phyloP scores from a whole-genome alignment of 2,113 vertebrate species.

The Bungarus multicinctus region DNA sequence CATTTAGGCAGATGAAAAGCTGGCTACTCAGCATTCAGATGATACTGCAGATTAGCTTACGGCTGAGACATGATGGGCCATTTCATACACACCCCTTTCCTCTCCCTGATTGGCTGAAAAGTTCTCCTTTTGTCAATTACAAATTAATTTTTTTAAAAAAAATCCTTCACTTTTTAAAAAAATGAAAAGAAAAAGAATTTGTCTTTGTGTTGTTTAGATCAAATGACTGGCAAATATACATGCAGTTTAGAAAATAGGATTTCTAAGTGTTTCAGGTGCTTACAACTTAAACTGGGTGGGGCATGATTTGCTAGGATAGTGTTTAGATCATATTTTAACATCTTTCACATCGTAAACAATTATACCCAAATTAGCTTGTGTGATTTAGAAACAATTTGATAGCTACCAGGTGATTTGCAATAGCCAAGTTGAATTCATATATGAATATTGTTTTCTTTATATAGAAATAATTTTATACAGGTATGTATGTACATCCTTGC shows the following conservation, averaged over 20 bases:
- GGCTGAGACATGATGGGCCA: slow-evolving; percentile 53
- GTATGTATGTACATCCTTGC: slow-evolving; percentile 27
- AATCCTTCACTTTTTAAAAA: background rate
- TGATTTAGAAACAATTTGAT: background rate
- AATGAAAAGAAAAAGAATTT: background rate
- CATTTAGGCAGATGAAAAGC: slow-evolving; percentile 40
- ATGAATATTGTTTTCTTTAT: slow-evolving; percentile 22
- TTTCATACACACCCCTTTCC: background rate
- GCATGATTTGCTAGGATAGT: slow-evolving; percentile 50
- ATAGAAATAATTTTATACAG: slow-evolving; percentile 41
- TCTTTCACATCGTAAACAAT: background rate
- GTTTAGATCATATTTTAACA: slow-evolving; percentile 2
- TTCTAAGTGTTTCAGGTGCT: slow-evolving; percentile 41
- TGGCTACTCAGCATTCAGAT: slow-evolving; percentile 54
- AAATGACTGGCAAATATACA: slow-evolving; percentile 37
- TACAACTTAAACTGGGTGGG: slow-evolving; percentile 51
- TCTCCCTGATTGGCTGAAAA: slow-evolving; percentile 35
- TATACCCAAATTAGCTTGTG: background rate
- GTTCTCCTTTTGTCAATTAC: slow-evolving; percentile 38
- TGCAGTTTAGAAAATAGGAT: slow-evolving; percentile 30
- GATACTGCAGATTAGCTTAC: slow-evolving; percentile 44
- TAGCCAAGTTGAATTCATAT: accelerated
- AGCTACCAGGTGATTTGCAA: background rate
- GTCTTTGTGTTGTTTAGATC: slow-evolving; percentile 21
- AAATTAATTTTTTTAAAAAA: background rate